phyloP scores from a whole-genome alignment of 1,140 invertebrate genomes.

The Caenorhabditis elegans region DNA sequence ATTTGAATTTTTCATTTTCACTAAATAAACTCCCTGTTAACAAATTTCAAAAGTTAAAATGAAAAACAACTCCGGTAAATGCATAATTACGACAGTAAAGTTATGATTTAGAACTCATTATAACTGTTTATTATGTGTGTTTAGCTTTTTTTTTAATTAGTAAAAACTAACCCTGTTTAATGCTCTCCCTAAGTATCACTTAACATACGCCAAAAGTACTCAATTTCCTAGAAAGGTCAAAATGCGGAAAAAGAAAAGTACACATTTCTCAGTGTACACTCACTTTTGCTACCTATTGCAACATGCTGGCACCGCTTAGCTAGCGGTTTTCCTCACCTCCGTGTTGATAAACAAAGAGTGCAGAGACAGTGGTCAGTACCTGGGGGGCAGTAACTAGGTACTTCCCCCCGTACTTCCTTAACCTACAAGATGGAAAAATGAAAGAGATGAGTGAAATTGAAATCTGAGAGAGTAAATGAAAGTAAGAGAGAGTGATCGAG shows the following conservation, averaged over 20 bases:
- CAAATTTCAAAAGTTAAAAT: neutral
- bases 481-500: neutral
- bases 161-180: too few species aligned
- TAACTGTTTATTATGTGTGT: too few species aligned
- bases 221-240: neutral
- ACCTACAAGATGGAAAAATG: neutral
- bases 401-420: slow-evolving; percentile 17
- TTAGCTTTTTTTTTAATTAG: too few species aligned
- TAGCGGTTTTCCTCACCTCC: slow-evolving; percentile 28
- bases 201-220: slow-evolving; percentile 20
- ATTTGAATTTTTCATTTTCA: too few species aligned
- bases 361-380: neutral
- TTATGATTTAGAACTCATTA: too few species aligned
- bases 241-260: neutral
- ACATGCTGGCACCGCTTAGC: slow-evolving; percentile 18
- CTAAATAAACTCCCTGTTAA: slow-evolving; percentile 9
- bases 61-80: too few species aligned
- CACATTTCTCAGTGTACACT: neutral
- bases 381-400: neutral
- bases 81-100: too few species aligned
- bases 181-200: too few species aligned
- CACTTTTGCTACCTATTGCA: slow-evolving; percentile 18
- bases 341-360: slow-evolving; percentile 22
- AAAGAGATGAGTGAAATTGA: neutral
- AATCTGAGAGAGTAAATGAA: neutral